Evolutionary conservation across 2,888 invertebrate genomes (phyloP).

Genomic region (Hyppa rectilinea): DNA sequence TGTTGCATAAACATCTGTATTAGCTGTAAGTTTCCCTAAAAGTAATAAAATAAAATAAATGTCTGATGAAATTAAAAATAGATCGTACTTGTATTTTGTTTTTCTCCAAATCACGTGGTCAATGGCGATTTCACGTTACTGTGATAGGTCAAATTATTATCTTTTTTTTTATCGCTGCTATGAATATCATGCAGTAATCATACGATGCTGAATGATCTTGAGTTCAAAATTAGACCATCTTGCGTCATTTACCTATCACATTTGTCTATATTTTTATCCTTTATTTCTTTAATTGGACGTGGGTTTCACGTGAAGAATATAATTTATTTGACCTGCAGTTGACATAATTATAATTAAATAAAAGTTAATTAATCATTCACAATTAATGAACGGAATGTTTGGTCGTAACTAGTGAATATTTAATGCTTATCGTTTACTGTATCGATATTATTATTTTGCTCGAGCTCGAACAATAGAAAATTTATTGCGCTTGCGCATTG

Average conservation of each 20-base stretch:
- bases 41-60: too few species aligned
- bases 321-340: conserved; percentile 16
- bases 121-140: conserved; percentile 22
- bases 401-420: conserved; percentile 11
- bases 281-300: conserved; percentile 26
- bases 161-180: conserved; percentile 30
- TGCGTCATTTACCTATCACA: conserved; percentile 43
- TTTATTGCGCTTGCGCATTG: not conserved
- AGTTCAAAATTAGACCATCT: conserved; percentile 26
- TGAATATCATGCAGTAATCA: conserved; percentile 39
- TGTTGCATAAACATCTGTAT: too few species aligned
- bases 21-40: too few species aligned
- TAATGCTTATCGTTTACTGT: conserved; percentile 3
- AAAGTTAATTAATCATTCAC: conserved; percentile 28
- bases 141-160: conserved; percentile 36
- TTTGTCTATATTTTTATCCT: not conserved
- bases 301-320: conserved; percentile 35
- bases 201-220: conserved; percentile 33
- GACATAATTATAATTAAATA: conserved; percentile 24
- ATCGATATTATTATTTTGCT: conserved; percentile 13
- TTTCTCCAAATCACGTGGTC: conserved; percentile 4
- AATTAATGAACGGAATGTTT: conserved; percentile 48
- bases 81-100: conserved; percentile 13
- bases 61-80: conserved; percentile 10
- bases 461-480: conserved; percentile 17